phyloP scores from a whole-genome alignment of 2,797 vertebrate species.

The Etheostoma nigrum region DNA sequence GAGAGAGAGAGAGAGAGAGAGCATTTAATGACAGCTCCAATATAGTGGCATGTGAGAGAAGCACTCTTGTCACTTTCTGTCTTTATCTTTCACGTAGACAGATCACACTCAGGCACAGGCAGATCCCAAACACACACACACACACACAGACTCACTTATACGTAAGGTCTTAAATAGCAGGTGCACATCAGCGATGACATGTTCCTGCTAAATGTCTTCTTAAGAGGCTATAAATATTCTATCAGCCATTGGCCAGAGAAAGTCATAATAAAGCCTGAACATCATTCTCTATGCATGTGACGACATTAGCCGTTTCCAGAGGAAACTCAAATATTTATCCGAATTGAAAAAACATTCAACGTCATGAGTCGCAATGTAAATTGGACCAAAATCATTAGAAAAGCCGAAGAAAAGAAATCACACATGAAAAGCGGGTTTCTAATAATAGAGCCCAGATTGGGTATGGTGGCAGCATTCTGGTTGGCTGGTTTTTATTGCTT shows the following conservation, averaged over 20 bases:
- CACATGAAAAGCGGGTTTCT: constrained; percentile 78
- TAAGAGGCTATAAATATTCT: constrained; percentile 90
- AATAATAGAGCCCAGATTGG: constrained; percentile 91
- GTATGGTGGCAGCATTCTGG: constrained; percentile 91
- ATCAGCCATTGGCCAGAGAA: constrained; percentile 89
- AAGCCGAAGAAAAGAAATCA: not conserved
- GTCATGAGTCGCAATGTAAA: constrained; percentile 80
- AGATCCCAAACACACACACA: not conserved
- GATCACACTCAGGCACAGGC: constrained; percentile 39
- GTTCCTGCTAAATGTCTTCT: constrained; percentile 92
- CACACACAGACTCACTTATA: constrained; percentile 33
- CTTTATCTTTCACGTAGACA: constrained; percentile 26
- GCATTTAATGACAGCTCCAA: constrained; percentile 57
- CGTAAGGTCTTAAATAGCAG: constrained; percentile 89
- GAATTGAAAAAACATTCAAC: constrained; percentile 88
- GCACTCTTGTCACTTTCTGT: constrained; percentile 63
- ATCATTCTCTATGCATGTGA: constrained; percentile 94
- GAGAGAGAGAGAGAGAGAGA: constrained; percentile 20
- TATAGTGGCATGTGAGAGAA: constrained; percentile 43
- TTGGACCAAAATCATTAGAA: constrained; percentile 25
- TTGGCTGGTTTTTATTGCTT: constrained; percentile 98
- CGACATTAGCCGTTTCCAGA: constrained; percentile 92
- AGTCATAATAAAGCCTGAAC: constrained; percentile 93
- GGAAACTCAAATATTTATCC: constrained; percentile 97
- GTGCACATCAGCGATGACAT: constrained; percentile 89